These are phyloP conservation scores for Lipotes vexillifer DNA, from an alignment of 2,113 vertebrate species.

Conservation along the genomic window DNA sequence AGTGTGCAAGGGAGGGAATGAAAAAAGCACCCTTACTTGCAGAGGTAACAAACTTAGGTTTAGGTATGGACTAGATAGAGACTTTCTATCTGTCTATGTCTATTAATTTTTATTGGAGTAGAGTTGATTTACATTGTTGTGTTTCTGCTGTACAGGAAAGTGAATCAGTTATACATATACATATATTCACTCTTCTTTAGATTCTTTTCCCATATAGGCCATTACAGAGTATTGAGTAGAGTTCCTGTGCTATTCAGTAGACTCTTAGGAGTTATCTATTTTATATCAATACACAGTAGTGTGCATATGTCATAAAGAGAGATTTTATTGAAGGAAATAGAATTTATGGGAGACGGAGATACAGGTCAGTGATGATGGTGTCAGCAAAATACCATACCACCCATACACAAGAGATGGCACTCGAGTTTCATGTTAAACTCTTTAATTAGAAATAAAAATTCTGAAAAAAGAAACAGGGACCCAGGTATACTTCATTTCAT, in stretches of 20 bases:
- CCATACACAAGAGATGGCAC: not conserved
- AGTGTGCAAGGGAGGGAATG: not conserved
- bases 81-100: not conserved
- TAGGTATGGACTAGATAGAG: not conserved
- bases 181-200: not conserved
- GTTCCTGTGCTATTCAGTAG: not conserved
- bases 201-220: not conserved
- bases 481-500: not conserved
- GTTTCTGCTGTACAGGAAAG: not conserved
- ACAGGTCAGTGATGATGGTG: not conserved
- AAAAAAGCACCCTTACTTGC: not conserved
- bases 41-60: not conserved
- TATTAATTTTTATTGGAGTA: not conserved
- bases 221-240: not conserved
- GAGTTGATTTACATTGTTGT: not conserved
- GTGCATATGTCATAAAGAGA: not conserved
- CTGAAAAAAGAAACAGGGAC: not conserved
- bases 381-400: not conserved
- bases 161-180: not conserved
- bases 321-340: not conserved
- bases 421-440: not conserved
- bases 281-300: not conserved
- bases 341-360: not conserved
- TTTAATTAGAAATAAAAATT: not conserved
- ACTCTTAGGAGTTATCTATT: not conserved